phyloP scores from a whole-genome alignment of 2,797 vertebrate species.

The Chloroceryle amazona region DNA sequence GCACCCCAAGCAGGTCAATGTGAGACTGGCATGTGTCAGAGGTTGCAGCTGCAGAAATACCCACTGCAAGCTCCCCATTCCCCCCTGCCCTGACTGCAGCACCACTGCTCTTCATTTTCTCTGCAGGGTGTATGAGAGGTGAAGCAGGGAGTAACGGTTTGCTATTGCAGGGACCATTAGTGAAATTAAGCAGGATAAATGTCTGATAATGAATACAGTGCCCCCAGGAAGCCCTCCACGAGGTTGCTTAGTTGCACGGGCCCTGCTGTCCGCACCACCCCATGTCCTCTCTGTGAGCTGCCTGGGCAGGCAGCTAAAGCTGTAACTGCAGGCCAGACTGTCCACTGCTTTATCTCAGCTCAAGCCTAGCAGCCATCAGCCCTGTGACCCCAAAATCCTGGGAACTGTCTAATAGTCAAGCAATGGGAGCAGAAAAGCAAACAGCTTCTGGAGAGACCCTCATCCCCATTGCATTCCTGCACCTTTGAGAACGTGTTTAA shows the following conservation, averaged over 20 bases:
- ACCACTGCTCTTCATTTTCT: background rate
- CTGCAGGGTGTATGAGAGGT: background rate
- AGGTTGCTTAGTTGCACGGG: rapidly evolving
- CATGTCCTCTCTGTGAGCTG: background rate
- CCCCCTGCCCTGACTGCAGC: background rate
- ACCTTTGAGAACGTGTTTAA: background rate
- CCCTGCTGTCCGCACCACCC: background rate
- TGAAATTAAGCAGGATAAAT: background rate
- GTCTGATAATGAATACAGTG: background rate
- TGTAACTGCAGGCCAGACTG: background rate
- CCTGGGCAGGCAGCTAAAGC: background rate
- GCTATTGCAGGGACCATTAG: background rate
- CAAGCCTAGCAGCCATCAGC: background rate
- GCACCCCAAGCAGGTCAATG: background rate
- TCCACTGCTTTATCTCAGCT: background rate
- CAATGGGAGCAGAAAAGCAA: background rate
- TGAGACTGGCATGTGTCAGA: background rate
- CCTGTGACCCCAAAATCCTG: background rate
- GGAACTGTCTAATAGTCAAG: background rate
- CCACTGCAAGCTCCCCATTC: background rate
- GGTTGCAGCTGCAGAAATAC: background rate
- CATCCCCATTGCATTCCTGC: background rate
- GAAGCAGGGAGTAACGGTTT: background rate
- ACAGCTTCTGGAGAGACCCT: rapidly evolving
- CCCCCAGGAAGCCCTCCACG: background rate